A percentile compares a stretch with the other conserved stretches of the same genome.
These are phyloP conservation scores for Tiaroga cobitis DNA, from an alignment of 2,797 vertebrate genomes.

Conservation along the genomic window DNA sequence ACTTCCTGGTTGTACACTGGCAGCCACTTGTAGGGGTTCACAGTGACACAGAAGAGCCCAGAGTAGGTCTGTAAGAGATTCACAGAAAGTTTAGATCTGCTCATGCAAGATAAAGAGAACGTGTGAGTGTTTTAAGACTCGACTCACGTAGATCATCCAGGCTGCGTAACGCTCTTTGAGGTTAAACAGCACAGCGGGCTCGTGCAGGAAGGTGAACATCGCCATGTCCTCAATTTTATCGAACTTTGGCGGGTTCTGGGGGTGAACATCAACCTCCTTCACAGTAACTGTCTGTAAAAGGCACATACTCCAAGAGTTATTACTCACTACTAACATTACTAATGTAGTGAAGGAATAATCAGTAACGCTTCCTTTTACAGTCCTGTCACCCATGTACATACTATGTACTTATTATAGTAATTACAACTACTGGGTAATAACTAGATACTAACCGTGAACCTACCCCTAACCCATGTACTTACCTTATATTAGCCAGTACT, in stretches of 20 bases:
- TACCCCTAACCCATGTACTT: too few species aligned
- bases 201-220: slow-evolving; percentile 68
- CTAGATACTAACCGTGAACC: too few species aligned
- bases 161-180: slow-evolving; percentile 85
- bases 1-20: slow-evolving; percentile 68
- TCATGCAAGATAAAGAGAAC: not conserved
- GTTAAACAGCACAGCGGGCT: slow-evolving; percentile 81
- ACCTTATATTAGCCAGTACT: too few species aligned
- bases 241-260: not conserved
- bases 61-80: slow-evolving; percentile 74
- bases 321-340: not conserved
- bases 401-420: too few species aligned
- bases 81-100: not conserved
- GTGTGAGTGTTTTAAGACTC: not conserved
- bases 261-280: slow-evolving; percentile 21
- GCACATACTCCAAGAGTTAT: not conserved
- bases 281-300: slow-evolving; percentile 42
- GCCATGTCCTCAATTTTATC: slow-evolving; percentile 79
- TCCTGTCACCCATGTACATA: too few species aligned
- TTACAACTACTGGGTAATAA: too few species aligned
- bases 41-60: slow-evolving; percentile 79
- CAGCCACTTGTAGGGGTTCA: slow-evolving; percentile 81
- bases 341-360: not conserved
- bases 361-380: too few species aligned
- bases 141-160: slow-evolving; percentile 82